Conservation (phyloP, 2,797 vertebrate genomes). For the Scleropages formosus region DNA sequence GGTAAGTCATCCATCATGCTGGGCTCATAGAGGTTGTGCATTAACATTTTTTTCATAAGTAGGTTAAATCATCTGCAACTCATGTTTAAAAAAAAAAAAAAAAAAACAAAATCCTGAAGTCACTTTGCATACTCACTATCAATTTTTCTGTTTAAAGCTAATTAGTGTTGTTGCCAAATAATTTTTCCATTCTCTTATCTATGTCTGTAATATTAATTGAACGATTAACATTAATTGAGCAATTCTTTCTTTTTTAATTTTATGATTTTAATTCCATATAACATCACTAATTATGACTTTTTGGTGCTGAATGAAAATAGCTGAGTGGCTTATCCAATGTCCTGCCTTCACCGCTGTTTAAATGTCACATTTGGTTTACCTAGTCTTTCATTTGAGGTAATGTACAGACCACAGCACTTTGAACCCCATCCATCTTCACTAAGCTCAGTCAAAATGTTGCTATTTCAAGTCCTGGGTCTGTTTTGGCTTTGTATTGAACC, state of each 20-base stretch:
- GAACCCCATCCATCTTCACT: neutral
- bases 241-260: too few relatives aligned
- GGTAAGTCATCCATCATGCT: conserved; percentile 1
- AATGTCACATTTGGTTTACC: neutral
- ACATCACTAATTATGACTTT: neutral
- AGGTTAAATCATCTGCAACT: neutral
- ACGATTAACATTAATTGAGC: too few relatives aligned
- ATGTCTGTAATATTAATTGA: neutral
- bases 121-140: neutral
- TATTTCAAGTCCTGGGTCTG: neutral
- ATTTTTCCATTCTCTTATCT: neutral
- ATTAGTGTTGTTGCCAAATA: neutral
- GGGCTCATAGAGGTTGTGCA: neutral
- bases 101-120: neutral
- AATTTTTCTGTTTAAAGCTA: neutral
- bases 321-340: neutral
- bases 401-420: neutral
- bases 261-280: conserved; percentile 4
- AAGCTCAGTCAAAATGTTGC: neutral
- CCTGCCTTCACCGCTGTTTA: conserved; percentile 4
- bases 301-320: neutral
- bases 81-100: neutral
- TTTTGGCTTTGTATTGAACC: neutral
- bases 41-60: conserved; percentile 11
- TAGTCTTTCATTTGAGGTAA: conserved; percentile 1